phyloP scores from a whole-genome alignment of 2,113 vertebrate genomes.

The Saimiri boliviensis region DNA sequence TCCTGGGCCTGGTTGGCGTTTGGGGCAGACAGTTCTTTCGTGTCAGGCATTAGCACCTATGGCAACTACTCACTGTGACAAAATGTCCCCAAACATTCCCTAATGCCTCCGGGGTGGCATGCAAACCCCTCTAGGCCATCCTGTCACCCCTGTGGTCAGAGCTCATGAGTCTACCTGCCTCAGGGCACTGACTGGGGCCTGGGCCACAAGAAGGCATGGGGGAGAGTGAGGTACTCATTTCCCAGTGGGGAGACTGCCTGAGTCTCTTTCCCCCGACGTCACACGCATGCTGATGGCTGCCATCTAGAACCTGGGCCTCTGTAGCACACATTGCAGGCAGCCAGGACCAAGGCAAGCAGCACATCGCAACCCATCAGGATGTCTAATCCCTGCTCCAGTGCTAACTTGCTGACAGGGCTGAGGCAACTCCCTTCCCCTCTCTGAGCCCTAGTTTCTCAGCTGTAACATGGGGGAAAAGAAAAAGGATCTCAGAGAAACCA shows the following conservation, averaged over 20 bases:
- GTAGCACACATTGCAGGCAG: neutral
- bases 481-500: neutral
- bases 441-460: neutral
- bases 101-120: neutral
- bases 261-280: neutral
- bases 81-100: neutral
- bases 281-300: neutral
- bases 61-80: neutral
- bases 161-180: neutral
- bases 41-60: too few relatives aligned
- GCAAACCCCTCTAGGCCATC: neutral
- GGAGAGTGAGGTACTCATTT: neutral
- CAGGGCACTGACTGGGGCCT: neutral
- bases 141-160: neutral
- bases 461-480: neutral
- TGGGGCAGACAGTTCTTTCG: neutral
- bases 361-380: rapidly evolving
- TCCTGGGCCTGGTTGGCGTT: neutral
- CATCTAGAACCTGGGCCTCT: neutral
- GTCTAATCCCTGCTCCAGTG: neutral
- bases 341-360: neutral
- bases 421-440: neutral
- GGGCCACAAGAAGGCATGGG: neutral
- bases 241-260: neutral
- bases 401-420: neutral